Evolutionary conservation across 2,888 invertebrate genomes (phyloP).

Genomic region (Notocelia uddmanniana): DNA sequence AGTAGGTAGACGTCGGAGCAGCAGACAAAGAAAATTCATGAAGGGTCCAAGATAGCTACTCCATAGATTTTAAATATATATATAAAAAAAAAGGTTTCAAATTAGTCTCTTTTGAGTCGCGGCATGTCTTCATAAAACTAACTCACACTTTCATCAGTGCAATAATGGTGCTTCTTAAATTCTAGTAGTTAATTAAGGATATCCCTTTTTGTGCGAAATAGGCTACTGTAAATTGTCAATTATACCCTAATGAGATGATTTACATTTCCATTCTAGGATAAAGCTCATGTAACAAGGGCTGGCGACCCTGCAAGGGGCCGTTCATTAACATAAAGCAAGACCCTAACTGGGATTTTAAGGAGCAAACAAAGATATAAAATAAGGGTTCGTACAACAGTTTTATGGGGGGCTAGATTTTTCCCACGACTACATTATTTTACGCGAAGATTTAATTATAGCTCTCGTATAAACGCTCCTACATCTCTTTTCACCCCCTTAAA

Average conservation of each 20-base stretch:
- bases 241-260: slow-evolving; percentile 21
- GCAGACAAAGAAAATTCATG: too few species aligned
- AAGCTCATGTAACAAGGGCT: slow-evolving; percentile 25
- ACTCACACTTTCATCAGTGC: too few species aligned
- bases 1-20: too few species aligned
- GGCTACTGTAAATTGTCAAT: slow-evolving; percentile 27
- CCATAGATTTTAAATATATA: too few species aligned
- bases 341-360: slow-evolving; percentile 16
- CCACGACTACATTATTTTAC: too few species aligned
- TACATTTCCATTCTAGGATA: slow-evolving; percentile 17
- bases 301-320: neutral
- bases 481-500: too few species aligned
- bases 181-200: slow-evolving; percentile 1
- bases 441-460: too few species aligned
- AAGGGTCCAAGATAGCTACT: too few species aligned
- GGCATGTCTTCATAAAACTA: neutral
- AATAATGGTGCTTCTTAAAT: neutral
- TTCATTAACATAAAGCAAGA: slow-evolving; percentile 22
- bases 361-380: slow-evolving; percentile 1
- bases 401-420: too few species aligned
- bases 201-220: neutral
- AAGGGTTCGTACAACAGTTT: too few species aligned
- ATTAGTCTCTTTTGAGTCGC: neutral
- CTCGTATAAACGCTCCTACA: too few species aligned
- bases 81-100: neutral